A percentile compares a stretch with the other conserved stretches of the same genome.
Conservation (phyloP, 1,140 invertebrate species). For the Drosophila trapezifrons region DNA sequence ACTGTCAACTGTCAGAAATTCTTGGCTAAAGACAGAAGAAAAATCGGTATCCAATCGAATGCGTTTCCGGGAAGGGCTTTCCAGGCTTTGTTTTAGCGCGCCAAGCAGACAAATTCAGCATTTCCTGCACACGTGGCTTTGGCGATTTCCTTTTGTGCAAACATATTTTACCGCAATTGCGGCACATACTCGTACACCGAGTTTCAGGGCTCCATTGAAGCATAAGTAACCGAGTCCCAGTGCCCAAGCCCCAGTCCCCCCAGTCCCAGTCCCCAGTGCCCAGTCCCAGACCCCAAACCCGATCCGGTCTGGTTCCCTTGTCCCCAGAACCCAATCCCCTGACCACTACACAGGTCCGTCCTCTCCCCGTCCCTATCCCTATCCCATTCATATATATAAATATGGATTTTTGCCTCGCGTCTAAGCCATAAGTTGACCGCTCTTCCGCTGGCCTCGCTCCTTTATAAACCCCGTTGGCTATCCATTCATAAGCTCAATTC, state of each 20-base stretch:
- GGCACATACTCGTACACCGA: conserved; percentile 47
- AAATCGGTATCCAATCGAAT: conserved; percentile 14
- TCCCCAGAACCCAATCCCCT: conserved; percentile 5
- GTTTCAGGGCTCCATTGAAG: conserved; percentile 61
- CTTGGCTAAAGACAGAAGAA: neutral
- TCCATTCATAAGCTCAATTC: conserved; percentile 57
- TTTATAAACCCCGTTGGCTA: conserved; percentile 23
- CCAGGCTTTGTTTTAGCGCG: conserved; percentile 61
- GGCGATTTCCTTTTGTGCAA: conserved; percentile 80
- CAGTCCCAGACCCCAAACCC: neutral
- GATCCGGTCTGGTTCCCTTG: conserved; percentile 20
- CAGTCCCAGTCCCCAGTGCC: neutral
- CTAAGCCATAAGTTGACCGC: conserved; percentile 67
- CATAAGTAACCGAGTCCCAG: conserved; percentile 63
- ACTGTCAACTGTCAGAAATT: neutral
- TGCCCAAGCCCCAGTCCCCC: neutral
- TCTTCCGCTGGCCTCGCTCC: conserved; percentile 23
- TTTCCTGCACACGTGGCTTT: conserved; percentile 80
- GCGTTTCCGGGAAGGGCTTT: conserved; percentile 19
- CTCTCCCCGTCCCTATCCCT: too few relatives aligned
- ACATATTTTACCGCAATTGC: conserved; percentile 82
- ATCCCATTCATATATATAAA: conserved; percentile 67
- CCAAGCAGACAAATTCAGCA: conserved; percentile 75
- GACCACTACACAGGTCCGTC: conserved; percentile 18
- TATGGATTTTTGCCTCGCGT: conserved; percentile 65